Evolutionary conservation across 1,140 invertebrate species (phyloP), one percentile per base, ranked within the genome.

Genomic region (Pogonomyrmex barbatus): DNA sequence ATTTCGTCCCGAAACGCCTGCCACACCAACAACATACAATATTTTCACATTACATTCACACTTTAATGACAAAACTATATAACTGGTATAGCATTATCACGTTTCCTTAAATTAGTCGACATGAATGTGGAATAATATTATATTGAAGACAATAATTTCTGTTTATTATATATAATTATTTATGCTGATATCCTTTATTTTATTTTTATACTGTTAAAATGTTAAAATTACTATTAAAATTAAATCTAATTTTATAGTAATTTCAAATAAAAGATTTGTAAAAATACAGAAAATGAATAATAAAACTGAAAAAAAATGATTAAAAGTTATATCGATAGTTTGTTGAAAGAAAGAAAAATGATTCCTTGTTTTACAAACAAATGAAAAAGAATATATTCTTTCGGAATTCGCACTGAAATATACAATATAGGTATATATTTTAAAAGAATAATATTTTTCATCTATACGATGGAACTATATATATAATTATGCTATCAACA

Each of bases 1-100:
- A 99, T 95, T 99, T 99, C 89, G 98, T 99, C 94, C 98, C 98
- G 96, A 98, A 99, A 95, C 98, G 97, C 97, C 99, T 99, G 96
- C 92, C 94, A 96, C 96, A 96, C 95, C 96, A 96, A 96, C 96
- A 96, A 95, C 95, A 95, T 93, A 92, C 92, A 94, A 95, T 91
- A 94, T 94, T 95, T 95, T 94, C 95, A 95, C 95, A 96, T 96
- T 95, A 95, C 95, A 95, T 94, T 94, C 94, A 92, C 91, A 94
- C 73, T 93, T 93, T 79, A 86, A 76, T 63, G 54, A 75, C 77
- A 86, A 63, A 65, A 76, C 60, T 85, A 82, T 45, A 58, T 4
- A 33, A 30, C 30, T 82, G 67, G 17, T 8, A 63, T 30, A 50
- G n/a, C 9, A 45, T 12, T 56, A 42, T 68, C n/a, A 24, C 14